Evolutionary conservation across 2,888 invertebrate species (phyloP).

Genomic region (Trachelus troglodyta): DNA sequence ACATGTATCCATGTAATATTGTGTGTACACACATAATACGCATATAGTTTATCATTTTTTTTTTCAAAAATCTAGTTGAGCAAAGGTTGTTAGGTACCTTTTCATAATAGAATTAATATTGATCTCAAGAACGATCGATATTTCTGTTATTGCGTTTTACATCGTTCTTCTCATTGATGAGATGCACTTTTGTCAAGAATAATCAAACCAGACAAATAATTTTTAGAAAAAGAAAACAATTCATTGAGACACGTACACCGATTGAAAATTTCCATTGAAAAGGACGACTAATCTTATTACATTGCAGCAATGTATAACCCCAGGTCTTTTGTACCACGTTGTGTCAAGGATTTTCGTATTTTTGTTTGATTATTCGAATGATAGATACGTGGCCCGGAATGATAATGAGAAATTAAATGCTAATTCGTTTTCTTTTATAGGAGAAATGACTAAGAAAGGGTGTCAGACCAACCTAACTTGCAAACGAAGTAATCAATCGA

Average conservation of each 20-base stretch:
- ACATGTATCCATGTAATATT: background rate
- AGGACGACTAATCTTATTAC: background rate
- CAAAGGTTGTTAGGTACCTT: background rate
- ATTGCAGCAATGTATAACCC: background rate
- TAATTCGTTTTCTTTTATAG: background rate
- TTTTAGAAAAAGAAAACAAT: background rate
- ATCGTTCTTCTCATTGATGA: background rate
- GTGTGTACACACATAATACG: background rate
- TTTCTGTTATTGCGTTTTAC: background rate
- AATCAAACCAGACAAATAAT: background rate
- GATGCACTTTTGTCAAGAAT: background rate
- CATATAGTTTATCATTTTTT: constrained; percentile 1
- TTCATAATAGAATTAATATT: background rate
- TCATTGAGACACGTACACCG: background rate
- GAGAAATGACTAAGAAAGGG: background rate
- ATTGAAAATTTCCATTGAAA: background rate
- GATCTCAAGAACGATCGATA: background rate
- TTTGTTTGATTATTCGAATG: background rate
- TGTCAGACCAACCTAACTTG: background rate
- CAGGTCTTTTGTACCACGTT: background rate
- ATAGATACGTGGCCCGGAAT: background rate
- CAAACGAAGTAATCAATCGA: background rate
- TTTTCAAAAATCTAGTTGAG: background rate
- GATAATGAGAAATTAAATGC: background rate
- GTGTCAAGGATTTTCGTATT: background rate